These are phyloP conservation scores for Malacosoma neustria DNA, from an alignment of 2,888 invertebrate species.

Conservation along the genomic window DNA sequence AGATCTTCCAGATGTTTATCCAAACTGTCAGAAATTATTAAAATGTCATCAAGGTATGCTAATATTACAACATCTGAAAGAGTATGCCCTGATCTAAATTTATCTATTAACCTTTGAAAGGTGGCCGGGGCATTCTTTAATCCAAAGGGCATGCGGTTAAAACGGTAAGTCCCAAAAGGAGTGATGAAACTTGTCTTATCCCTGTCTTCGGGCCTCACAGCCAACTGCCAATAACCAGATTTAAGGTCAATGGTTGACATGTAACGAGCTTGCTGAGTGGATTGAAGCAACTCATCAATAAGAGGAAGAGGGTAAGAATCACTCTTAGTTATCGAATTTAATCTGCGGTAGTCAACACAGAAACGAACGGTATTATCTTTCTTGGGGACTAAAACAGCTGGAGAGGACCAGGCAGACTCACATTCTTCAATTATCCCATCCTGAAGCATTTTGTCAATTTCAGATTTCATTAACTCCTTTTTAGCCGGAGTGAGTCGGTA, in stretches of 20 bases:
- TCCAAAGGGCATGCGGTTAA: constrained; percentile 18
- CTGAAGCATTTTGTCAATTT: constrained; percentile 11
- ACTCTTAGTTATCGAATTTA: constrained; percentile 22
- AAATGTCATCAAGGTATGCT: constrained; percentile 6
- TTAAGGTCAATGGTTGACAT: constrained; percentile 10
- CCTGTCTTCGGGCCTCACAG: constrained; percentile 8
- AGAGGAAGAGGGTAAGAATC: constrained; percentile 20
- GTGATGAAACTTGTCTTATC: constrained; percentile 15
- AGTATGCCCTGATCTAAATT: constrained; percentile 2
- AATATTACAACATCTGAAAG: constrained; percentile 6
- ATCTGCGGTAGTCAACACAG: constrained; percentile 23
- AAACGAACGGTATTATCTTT: constrained; percentile 17
- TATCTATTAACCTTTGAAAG: constrained; percentile 18
- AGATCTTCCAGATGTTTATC: constrained; percentile 3
- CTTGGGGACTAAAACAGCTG: constrained; percentile 19
- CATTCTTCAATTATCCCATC: constrained; percentile 27
- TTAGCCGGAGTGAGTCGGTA: too few relatives aligned
- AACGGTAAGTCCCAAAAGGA: constrained; percentile 13
- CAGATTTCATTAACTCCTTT: too few relatives aligned
- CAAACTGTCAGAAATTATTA: constrained; percentile 3
- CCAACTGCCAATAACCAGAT: constrained; percentile 18
- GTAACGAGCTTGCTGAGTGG: constrained; percentile 1
- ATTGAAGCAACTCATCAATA: constrained; percentile 19
- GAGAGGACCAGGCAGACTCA: constrained; percentile 20
- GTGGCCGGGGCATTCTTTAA: constrained; percentile 16